These are phyloP conservation scores for Heliothis subflexa DNA, from an alignment of 1,140 invertebrate species.

Conservation along the genomic window DNA sequence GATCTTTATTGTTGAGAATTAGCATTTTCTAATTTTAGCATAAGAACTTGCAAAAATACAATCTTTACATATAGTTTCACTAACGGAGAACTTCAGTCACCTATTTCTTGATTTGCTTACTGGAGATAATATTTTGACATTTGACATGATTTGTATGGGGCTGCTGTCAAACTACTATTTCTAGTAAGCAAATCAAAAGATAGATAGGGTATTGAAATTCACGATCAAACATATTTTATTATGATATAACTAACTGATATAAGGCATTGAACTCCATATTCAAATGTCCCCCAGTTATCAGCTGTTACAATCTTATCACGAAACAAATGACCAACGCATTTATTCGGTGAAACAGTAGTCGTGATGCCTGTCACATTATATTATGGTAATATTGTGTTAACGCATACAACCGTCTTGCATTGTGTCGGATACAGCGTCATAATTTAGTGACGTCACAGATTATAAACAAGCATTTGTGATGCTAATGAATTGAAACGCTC, in stretches of 20 bases:
- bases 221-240: too few relatives aligned
- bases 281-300: not conserved
- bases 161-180: too few relatives aligned
- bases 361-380: conserved; percentile 29
- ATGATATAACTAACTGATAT: not conserved
- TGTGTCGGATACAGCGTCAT: conserved; percentile 27
- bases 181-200: too few relatives aligned
- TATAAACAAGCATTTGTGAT: conserved; percentile 56
- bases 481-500: conserved; percentile 57
- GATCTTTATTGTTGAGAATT: too few relatives aligned
- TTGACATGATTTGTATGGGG: too few relatives aligned
- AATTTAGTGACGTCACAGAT: conserved; percentile 55
- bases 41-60: too few relatives aligned
- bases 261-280: not conserved
- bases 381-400: conserved; percentile 45
- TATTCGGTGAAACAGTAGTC: conserved; percentile 29
- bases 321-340: not conserved
- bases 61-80: too few relatives aligned
- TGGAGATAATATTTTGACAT: too few relatives aligned
- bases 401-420: not conserved
- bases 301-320: not conserved
- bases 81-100: too few relatives aligned
- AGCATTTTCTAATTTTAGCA: too few relatives aligned
- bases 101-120: too few relatives aligned
- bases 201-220: too few relatives aligned